Percentiles rank a stretch among this genome's conserved stretches.
Conservation (phyloP, 2,797 vertebrate species). For the Etheostoma perlongum region DNA sequence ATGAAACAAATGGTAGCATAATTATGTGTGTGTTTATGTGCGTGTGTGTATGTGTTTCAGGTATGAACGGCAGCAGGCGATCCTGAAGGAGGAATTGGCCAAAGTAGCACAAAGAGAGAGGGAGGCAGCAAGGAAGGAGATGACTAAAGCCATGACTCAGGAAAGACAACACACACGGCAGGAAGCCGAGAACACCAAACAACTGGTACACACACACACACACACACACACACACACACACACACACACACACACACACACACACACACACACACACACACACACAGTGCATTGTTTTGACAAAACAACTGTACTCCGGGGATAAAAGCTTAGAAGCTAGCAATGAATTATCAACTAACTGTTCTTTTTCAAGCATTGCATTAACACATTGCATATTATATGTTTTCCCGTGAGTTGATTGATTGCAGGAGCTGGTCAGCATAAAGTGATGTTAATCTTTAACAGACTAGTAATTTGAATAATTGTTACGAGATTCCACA, state of each 20-base stretch:
- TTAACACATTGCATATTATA: neutral
- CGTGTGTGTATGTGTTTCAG: constrained; percentile 71
- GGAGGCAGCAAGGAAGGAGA: constrained; percentile 80
- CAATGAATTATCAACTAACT: neutral
- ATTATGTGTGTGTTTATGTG: neutral
- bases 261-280: neutral
- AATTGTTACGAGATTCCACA: neutral
- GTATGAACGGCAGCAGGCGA: constrained; percentile 86
- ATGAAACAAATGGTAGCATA: neutral
- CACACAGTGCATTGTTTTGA: neutral
- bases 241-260: constrained; percentile 18
- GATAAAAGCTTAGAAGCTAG: neutral
- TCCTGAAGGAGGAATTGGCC: constrained; percentile 87
- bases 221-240: neutral
- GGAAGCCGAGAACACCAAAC: constrained; percentile 81
- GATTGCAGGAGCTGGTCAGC: neutral
- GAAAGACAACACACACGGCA: constrained; percentile 68
- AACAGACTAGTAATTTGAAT: neutral
- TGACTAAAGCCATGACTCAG: constrained; percentile 70
- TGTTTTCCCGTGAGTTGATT: no score
- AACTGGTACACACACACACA: constrained; percentile 77
- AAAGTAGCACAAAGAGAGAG: constrained; percentile 84
- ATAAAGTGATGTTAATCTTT: neutral
- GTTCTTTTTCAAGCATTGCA: neutral
- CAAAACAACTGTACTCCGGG: neutral